phyloP scores from a whole-genome alignment of 2,797 vertebrate species.

The Clarias fuscus region DNA sequence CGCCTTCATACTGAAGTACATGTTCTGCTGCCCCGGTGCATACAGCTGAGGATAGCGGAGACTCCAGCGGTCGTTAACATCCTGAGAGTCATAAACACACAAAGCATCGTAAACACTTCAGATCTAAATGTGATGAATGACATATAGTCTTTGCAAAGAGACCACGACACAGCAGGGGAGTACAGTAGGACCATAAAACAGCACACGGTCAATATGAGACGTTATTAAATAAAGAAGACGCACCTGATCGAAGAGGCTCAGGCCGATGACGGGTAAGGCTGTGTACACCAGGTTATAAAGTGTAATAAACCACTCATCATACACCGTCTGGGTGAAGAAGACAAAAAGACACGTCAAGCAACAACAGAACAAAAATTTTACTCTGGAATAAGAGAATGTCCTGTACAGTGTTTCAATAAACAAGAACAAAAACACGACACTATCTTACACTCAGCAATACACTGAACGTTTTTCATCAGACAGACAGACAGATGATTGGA shows the following conservation, averaged over 20 bases:
- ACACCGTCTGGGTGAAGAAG: conserved; percentile 79
- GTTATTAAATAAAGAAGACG: background rate
- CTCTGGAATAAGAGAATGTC: background rate
- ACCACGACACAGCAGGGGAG: background rate
- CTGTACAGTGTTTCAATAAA: background rate
- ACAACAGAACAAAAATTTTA: background rate
- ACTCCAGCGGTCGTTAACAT: conserved; percentile 91
- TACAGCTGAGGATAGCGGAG: conserved; percentile 88
- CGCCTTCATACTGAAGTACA: conserved; percentile 85
- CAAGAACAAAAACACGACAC: background rate
- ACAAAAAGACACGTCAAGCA: background rate
- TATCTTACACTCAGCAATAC: background rate
- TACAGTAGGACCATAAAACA: background rate
- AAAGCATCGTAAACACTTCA: background rate
- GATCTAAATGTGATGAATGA: background rate
- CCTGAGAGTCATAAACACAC: conserved; percentile 69
- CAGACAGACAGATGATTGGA: background rate
- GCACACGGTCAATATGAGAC: background rate
- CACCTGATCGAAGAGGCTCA: conserved; percentile 96
- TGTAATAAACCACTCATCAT: conserved; percentile 93
- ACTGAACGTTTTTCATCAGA: background rate
- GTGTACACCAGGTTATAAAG: conserved; percentile 93
- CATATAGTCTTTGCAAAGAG: background rate
- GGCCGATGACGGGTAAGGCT: conserved; percentile 85
- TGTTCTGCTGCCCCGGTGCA: conserved; percentile 84